Percentiles rank a stretch among this genome's conserved stretches.
phyloP scores from a whole-genome alignment of 2,888 invertebrate genomes.

The Abscondita cerata region DNA sequence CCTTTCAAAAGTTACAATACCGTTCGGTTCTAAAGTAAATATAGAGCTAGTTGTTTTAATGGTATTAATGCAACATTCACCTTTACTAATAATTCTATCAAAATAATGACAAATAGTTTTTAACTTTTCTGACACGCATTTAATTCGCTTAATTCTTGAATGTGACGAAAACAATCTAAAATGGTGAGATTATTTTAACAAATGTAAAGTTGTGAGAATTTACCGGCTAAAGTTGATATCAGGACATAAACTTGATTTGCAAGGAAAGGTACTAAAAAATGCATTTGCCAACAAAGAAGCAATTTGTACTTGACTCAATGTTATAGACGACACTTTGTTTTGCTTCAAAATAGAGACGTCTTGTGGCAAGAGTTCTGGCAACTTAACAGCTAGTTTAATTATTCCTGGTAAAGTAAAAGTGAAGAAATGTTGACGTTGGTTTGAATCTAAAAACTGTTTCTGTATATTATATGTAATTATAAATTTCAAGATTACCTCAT shows the following conservation, averaged over 20 bases:
- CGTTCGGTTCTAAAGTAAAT: slow-evolving; percentile 73
- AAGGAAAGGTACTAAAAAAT: slow-evolving; percentile 94
- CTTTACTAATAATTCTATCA: slow-evolving; percentile 74
- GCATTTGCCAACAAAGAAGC: slow-evolving; percentile 90
- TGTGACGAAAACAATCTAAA: slow-evolving; percentile 67
- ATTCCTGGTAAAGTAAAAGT: slow-evolving; percentile 77
- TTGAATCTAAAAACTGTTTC: slow-evolving; percentile 70
- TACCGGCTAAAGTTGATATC: slow-evolving; percentile 86
- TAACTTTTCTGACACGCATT: slow-evolving; percentile 78
- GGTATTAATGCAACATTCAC: too few relatives aligned
- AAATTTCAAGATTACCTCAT: slow-evolving; percentile 61
- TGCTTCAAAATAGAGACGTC: slow-evolving; percentile 82
- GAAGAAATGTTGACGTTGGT: slow-evolving; percentile 75
- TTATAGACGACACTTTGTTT: slow-evolving; percentile 64
- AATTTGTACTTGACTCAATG: slow-evolving; percentile 80
- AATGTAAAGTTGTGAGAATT: slow-evolving; percentile 10
- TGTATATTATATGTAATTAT: background rate
- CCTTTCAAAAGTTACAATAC: slow-evolving; percentile 82
- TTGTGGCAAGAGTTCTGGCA: slow-evolving; percentile 79
- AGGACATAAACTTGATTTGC: slow-evolving; percentile 75
- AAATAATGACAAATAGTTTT: slow-evolving; percentile 93
- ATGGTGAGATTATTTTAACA: background rate
- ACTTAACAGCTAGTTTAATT: slow-evolving; percentile 74
- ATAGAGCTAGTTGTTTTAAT: too few relatives aligned
- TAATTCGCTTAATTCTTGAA: slow-evolving; percentile 55